phyloP scores from a whole-genome alignment of 2,888 invertebrate species.

The Agrochola lota region DNA sequence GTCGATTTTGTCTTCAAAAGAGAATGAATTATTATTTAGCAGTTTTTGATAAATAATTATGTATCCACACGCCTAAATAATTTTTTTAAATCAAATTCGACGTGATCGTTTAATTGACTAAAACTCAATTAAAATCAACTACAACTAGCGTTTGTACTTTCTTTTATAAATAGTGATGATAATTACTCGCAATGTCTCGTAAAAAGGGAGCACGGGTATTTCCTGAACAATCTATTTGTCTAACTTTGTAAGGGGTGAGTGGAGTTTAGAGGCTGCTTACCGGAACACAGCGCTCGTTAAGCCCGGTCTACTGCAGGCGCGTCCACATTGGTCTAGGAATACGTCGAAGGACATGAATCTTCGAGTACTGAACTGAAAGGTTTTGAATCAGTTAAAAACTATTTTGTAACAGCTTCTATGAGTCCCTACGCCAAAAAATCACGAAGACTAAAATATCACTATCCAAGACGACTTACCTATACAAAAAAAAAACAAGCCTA shows the following conservation, averaged over 20 bases:
- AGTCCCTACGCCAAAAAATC: neutral
- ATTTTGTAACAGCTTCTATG: neutral
- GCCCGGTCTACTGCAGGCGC: slow-evolving; percentile 69
- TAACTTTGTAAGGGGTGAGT: slow-evolving; percentile 71
- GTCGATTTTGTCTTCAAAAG: neutral
- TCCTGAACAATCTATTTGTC: slow-evolving; percentile 77
- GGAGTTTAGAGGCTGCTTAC: slow-evolving; percentile 73
- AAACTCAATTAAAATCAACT: neutral
- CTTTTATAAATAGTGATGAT: slow-evolving; percentile 25
- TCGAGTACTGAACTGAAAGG: too few species aligned
- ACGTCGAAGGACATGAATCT: slow-evolving; percentile 1
- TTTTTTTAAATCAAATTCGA: neutral
- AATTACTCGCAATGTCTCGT: slow-evolving; percentile 63
- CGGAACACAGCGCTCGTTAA: slow-evolving; percentile 76
- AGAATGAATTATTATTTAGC: too few species aligned
- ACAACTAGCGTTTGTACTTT: neutral
- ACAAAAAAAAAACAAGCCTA: neutral
- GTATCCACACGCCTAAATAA: neutral
- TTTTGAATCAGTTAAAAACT: neutral
- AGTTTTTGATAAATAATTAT: too few species aligned
- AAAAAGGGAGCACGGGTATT: slow-evolving; percentile 67
- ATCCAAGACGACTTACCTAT: neutral
- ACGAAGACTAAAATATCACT: neutral
- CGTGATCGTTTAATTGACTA: neutral
- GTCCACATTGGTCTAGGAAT: slow-evolving; percentile 49